Percentiles rank a stretch among this genome's conserved stretches.
phyloP scores from a whole-genome alignment of 2,888 invertebrate species.

The Carpatolechia fugitivella region DNA sequence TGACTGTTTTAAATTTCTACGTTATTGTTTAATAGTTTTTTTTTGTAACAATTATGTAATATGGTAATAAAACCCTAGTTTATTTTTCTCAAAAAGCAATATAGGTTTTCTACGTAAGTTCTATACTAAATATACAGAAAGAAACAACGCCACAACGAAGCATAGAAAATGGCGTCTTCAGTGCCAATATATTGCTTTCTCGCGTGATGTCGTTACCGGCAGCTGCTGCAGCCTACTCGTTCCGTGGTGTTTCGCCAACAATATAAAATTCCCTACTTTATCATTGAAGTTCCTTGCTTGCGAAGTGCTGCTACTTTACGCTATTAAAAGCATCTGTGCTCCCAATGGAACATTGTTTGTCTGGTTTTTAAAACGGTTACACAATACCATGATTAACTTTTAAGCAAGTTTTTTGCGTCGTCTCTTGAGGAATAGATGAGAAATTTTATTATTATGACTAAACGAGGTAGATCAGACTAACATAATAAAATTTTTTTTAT shows the following conservation, averaged over 20 bases:
- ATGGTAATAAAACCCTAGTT: too few relatives aligned
- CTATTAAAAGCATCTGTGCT: conserved; percentile 13
- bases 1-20: too few relatives aligned
- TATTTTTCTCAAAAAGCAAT: too few relatives aligned
- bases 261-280: conserved; percentile 58
- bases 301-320: conserved; percentile 8
- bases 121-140: background rate
- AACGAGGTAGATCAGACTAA: too few relatives aligned
- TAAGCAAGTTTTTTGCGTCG: too few relatives aligned
- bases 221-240: conserved; percentile 67
- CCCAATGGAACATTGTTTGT: background rate
- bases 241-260: conserved; percentile 57
- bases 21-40: too few relatives aligned
- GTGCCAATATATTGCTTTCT: conserved; percentile 73
- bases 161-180: conserved; percentile 66
- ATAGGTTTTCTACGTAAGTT: background rate
- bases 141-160: conserved; percentile 33
- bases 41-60: too few relatives aligned
- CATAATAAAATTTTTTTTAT: too few relatives aligned
- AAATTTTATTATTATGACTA: too few relatives aligned
- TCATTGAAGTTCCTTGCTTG: conserved; percentile 46
- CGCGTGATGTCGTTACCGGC: conserved; percentile 73
- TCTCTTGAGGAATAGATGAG: too few relatives aligned
- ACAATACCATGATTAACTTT: too few relatives aligned
- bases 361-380: background rate